Evolutionary conservation across 1,140 invertebrate genomes (phyloP).

Genomic region (Chymomyza costata): DNA sequence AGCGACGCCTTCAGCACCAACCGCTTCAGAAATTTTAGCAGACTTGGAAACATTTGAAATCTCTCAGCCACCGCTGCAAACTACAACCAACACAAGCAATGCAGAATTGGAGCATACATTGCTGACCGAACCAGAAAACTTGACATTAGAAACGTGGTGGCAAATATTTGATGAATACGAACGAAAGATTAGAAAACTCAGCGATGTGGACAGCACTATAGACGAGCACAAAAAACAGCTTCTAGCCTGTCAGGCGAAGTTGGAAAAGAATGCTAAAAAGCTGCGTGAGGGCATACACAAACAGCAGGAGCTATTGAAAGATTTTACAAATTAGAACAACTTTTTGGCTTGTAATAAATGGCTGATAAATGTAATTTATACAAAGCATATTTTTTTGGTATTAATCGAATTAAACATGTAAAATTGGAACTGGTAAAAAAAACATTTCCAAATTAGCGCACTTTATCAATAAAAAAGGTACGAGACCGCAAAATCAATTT

Average conservation of each 20-base stretch:
- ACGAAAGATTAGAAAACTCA: slow-evolving; percentile 40
- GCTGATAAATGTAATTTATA: no score
- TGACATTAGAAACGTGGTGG: slow-evolving; percentile 46
- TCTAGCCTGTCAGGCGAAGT: slow-evolving; percentile 27
- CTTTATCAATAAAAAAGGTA: no score
- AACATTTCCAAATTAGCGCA: no score
- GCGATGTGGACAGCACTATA: slow-evolving; percentile 25
- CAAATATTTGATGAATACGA: slow-evolving; percentile 54
- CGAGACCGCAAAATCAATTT: no score
- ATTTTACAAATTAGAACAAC: no score
- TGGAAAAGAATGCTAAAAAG: slow-evolving; percentile 38
- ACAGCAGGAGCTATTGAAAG: slow-evolving; percentile 43
- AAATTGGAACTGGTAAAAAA: no score
- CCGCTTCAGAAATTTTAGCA: slow-evolving; percentile 47
- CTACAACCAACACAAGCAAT: slow-evolving; percentile 6
- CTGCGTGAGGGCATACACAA: slow-evolving; percentile 35
- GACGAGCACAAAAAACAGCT: slow-evolving; percentile 32
- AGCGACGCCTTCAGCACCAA: slow-evolving; percentile 49
- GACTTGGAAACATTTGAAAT: slow-evolving; percentile 60
- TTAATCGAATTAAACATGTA: no score
- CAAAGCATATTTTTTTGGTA: no score
- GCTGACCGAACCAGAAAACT: slow-evolving; percentile 39
- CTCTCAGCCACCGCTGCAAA: slow-evolving; percentile 7
- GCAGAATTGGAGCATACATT: slow-evolving; percentile 39
- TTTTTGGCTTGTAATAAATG: no score